Base-by-base conservation (phyloP, 2,113 vertebrate species). In the Theropithecus gelada region DNA sequence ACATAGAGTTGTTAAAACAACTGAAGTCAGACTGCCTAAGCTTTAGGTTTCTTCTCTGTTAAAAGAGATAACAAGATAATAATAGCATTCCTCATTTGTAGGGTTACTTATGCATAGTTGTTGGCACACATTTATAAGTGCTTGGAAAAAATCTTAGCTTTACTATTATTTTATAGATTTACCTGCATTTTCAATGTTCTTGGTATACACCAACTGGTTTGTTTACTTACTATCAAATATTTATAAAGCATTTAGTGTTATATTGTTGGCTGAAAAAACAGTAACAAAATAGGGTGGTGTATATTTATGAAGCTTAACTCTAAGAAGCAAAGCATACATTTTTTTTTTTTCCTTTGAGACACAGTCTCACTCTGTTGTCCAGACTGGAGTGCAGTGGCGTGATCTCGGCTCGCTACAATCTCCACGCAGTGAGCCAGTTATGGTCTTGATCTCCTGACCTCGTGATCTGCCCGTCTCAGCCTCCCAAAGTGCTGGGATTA, bases 31-130 rank as follows among this genome's bases (percentile, higher is more conserved):
- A 82, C 30, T 90, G 27, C 38, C 6, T 87, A 87, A 40, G 57
- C 43, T 94, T 95, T 48, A 90, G 61, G 64, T 81, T 96, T 95
- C 72, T 95, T 23, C 20, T 93, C 79, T 89, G 8, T 86, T 35
- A 92, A 94, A 48, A 14, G 66, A n/a, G 9, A 64, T 64, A n/a
- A 68, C 73, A 88, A 87, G 32, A 83, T 38, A 91, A n/a, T 73
- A 80, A 11, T n/a, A 90, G 12, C 40, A 72, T 32, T 94, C 8
- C n/a, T 86, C 57, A 78, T 61, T 78, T 82, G 86, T 45, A 85
- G 81, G 43, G 27, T 85, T 80, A 61, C n/a, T 80, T 86, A 96
- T 6, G 73, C 5, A 59, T 79, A 22, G 80, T 72, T 79, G 73
- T 27, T n/a, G 43, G 43, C 35, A 92, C 12, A 68, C 38, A 81